Evolutionary conservation across 2,888 invertebrate species (phyloP).

Genomic region (Epinotia ramella): DNA sequence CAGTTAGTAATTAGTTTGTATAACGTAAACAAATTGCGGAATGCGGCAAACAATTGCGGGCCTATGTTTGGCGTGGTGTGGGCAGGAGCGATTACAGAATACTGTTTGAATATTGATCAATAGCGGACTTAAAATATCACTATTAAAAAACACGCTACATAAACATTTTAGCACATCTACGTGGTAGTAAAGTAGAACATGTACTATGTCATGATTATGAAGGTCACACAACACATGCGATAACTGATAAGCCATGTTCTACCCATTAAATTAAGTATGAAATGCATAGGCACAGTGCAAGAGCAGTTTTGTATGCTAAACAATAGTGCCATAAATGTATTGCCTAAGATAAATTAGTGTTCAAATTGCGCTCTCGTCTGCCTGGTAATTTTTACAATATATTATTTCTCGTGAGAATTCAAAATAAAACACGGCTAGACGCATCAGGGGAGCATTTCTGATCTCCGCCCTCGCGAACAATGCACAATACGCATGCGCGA

Average conservation of each 20-base stretch:
- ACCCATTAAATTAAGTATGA: slow-evolving; percentile 1
- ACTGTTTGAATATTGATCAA: slow-evolving; percentile 22
- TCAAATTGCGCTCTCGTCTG: background rate
- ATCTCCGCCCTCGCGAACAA: slow-evolving; percentile 62
- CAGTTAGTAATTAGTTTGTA: slow-evolving; percentile 27
- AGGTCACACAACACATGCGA: background rate
- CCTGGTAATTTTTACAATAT: background rate
- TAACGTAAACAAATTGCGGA: slow-evolving; percentile 25
- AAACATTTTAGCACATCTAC: no score
- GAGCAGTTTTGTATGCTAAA: background rate
- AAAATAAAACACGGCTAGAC: slow-evolving; percentile 49
- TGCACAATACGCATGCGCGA: slow-evolving; percentile 69
- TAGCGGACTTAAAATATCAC: background rate
- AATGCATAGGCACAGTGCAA: background rate
- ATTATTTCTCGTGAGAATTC: slow-evolving; percentile 49
- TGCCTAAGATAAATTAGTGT: background rate
- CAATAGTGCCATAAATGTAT: slow-evolving; percentile 8
- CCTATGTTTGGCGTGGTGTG: slow-evolving; percentile 12
- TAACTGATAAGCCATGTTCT: slow-evolving; percentile 7
- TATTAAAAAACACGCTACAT: no score
- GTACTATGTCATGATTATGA: background rate
- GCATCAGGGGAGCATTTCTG: slow-evolving; percentile 60
- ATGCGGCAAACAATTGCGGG: slow-evolving; percentile 19
- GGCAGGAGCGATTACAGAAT: slow-evolving; percentile 18
- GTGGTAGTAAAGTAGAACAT: no score